Evolutionary conservation across 2,888 invertebrate genomes (phyloP).

Genomic region (Aphidius colemani): DNA sequence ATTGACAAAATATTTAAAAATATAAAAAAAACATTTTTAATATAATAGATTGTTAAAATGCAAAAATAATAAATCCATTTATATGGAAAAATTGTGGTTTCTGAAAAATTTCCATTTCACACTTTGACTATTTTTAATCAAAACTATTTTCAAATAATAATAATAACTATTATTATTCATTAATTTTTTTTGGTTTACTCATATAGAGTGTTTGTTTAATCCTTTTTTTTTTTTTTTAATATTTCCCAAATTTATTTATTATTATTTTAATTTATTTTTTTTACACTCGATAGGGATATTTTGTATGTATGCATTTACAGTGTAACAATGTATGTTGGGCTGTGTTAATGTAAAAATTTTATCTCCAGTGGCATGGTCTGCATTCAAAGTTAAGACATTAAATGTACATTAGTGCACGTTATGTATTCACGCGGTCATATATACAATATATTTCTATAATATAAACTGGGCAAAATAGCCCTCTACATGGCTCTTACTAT

Average conservation of each 20-base stretch:
- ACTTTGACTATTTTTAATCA: too few species aligned
- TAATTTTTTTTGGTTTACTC: neutral
- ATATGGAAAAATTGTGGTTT: too few species aligned
- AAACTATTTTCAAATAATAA: too few species aligned
- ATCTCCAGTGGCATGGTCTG: conserved; percentile 40
- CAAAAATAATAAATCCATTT: too few species aligned
- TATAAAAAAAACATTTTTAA: too few species aligned
- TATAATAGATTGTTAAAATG: too few species aligned
- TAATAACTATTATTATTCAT: neutral
- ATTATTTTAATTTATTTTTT: conserved; percentile 16
- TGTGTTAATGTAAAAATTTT: conserved; percentile 46
- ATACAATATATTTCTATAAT: too few species aligned
- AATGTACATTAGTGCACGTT: conserved; percentile 53
- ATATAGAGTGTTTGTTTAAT: neutral
- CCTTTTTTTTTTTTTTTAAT: conserved; percentile 11
- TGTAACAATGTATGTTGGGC: conserved; percentile 29
- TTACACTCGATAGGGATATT: too few species aligned
- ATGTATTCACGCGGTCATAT: conserved; percentile 27
- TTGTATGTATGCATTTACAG: too few species aligned
- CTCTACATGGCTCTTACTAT: conserved; percentile 15
- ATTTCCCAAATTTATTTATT: conserved; percentile 19
- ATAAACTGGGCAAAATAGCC: neutral
- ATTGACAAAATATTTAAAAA: too few species aligned
- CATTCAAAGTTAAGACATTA: conserved; percentile 58
- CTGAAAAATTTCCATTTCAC: too few species aligned